phyloP scores from a whole-genome alignment of 1,140 invertebrate genomes.

The Sinonovacula constricta region DNA sequence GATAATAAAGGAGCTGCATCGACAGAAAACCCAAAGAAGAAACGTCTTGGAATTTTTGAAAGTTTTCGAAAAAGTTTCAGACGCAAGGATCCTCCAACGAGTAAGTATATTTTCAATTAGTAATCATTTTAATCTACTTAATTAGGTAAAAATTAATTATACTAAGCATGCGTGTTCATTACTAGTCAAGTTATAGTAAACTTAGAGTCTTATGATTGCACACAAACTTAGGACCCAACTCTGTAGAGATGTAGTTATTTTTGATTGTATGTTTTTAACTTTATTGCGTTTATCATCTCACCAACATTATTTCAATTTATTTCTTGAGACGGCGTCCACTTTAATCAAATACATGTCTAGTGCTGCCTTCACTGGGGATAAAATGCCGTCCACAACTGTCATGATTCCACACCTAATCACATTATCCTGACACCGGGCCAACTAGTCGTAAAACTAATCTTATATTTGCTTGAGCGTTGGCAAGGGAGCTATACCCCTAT shows the following conservation, averaged over 20 bases:
- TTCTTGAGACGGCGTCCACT: no score
- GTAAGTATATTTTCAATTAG: not conserved
- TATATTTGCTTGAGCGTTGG: no score
- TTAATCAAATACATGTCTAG: no score
- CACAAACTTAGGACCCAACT: not conserved
- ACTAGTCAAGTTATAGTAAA: not conserved
- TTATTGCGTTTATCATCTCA: no score
- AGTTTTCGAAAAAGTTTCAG: constrained; percentile 26
- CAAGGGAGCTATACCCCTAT: no score
- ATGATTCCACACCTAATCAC: no score
- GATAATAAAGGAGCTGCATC: not conserved
- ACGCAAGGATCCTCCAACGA: constrained; percentile 5
- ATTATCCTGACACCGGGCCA: no score
- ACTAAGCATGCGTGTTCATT: not conserved
- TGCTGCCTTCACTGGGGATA: no score
- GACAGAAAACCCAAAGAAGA: not conserved
- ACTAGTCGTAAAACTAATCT: no score
- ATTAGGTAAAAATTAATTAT: no score
- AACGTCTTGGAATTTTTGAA: not conserved
- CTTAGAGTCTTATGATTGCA: not conserved
- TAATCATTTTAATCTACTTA: not conserved
- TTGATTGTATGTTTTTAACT: not conserved
- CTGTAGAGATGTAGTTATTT: not conserved
- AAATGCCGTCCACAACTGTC: no score
- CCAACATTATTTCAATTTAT: no score